A percentile compares a stretch with the other conserved stretches of the same genome.
These are phyloP conservation scores for Turdus rufiventris DNA, from an alignment of 2,113 vertebrate species.

Conservation along the genomic window DNA sequence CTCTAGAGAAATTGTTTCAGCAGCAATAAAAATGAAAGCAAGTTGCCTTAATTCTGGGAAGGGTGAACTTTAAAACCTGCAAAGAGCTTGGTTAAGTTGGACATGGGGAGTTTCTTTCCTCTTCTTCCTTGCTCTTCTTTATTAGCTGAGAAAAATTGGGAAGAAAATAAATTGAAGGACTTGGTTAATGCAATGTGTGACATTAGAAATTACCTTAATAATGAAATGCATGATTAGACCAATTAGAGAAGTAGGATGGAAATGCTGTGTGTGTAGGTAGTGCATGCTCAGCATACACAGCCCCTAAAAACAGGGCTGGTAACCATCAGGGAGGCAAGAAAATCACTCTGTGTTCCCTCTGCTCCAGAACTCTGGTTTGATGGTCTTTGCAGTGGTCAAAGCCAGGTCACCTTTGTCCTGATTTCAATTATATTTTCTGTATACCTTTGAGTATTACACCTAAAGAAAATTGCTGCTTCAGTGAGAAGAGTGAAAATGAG, in stretches of 20 bases:
- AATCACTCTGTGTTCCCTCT: not conserved
- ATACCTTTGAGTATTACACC: not conserved
- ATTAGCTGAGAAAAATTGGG: not conserved
- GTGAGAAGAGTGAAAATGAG: not conserved
- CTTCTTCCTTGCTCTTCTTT: not conserved
- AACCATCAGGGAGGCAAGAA: not conserved
- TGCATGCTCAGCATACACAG: not conserved
- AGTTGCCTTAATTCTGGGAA: not conserved
- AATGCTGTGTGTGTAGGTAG: not conserved
- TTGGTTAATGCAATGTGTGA: not conserved
- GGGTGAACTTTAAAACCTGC: not conserved
- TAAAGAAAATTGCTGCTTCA: not conserved
- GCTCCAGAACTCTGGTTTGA: not conserved
- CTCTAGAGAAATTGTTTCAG: not conserved
- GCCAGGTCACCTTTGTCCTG: not conserved
- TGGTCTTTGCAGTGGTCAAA: not conserved
- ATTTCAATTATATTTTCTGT: not conserved
- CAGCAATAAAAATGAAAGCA: not conserved
- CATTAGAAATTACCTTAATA: conserved; percentile 22
- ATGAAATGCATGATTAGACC: conserved; percentile 10
- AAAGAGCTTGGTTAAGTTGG: not conserved
- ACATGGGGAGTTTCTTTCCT: not conserved
- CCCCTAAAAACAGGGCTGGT: not conserved
- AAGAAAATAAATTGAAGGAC: not conserved
- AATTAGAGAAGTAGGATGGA: not conserved